Evolutionary conservation across 2,888 invertebrate genomes (phyloP), one percentile per base, ranked within the genome.

Genomic region (Rhingia campestris): DNA sequence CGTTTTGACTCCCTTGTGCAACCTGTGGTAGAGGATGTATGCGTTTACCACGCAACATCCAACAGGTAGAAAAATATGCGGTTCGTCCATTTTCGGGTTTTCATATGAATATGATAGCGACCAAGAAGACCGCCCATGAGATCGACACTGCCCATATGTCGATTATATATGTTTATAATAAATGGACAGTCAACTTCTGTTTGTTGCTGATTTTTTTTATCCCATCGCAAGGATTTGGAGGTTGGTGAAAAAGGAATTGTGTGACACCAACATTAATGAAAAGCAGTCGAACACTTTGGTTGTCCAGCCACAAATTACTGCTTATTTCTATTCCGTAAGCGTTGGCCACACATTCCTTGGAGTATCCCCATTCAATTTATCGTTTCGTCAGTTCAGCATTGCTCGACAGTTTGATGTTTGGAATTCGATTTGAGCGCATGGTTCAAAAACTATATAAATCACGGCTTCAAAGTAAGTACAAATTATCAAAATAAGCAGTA

Each of bases 101-200:
- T 63, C 63, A 63, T 63, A 33, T 33, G 45, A 63, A 63, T 63
- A 45, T 63, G 63, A 63, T 63, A 45, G 32, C 43, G 63, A 32
- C 63, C 63, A 41, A 59, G 22, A 22, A 59, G 30, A 41, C 41
- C 56, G 6, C 6, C 47, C 47, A 47, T 47, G 6, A 6, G 47
- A n/a, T n/a, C n/a, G n/a, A n/a, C n/a, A n/a, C n/a, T n/a, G n/a
- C n/a, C n/a, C n/a, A n/a, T n/a, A n/a, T n/a, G n/a, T n/a, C n/a
- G n/a, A n/a, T n/a, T n/a, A n/a, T n/a, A n/a, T n/a, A n/a, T n/a
- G n/a, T n/a, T n/a, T n/a, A n/a, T n/a, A n/a, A n/a, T n/a, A n/a
- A n/a, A n/a, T n/a, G n/a, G n/a, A n/a, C n/a, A n/a, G n/a, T n/a
- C n/a, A n/a, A n/a, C n/a, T n/a, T n/a, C n/a, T n/a, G n/a, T n/a